Conservation (phyloP, 2,797 vertebrate species). For the Epinephelus malabaricus region DNA sequence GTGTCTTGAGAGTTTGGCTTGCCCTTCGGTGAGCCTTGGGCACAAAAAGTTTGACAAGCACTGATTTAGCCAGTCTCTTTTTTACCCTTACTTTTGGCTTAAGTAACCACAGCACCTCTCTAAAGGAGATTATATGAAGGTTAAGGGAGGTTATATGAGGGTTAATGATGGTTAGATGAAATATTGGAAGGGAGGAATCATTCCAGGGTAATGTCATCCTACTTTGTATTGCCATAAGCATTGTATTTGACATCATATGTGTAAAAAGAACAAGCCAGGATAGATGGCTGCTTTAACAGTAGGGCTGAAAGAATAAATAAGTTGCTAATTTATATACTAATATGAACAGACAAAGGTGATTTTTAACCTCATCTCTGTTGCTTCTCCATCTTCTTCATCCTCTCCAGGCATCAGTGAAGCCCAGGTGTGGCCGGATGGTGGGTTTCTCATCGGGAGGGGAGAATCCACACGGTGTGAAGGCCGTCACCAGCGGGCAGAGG, state of each 20-base stretch:
- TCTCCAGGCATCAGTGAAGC: conserved; percentile 94
- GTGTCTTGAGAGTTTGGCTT: too few species aligned
- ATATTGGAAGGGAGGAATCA: background rate
- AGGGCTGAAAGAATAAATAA: background rate
- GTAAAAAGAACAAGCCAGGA: background rate
- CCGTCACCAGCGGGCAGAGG: conserved; percentile 94
- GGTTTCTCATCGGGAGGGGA: conserved; percentile 97
- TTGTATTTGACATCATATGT: background rate
- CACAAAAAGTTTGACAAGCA: too few species aligned
- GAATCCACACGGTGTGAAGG: conserved; percentile 97
- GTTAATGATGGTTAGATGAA: too few species aligned
- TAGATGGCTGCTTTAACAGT: background rate
- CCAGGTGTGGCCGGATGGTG: conserved; percentile 95
- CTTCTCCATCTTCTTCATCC: background rate
- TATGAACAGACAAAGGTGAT: background rate
- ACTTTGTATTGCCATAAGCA: background rate
- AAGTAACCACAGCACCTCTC: background rate
- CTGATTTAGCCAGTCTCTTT: background rate
- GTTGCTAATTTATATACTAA: background rate
- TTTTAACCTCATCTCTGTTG: background rate
- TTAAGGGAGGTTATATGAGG: background rate
- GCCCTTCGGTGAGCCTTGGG: too few species aligned
- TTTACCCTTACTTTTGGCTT: background rate
- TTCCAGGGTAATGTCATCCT: background rate
- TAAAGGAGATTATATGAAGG: background rate